phyloP scores from a whole-genome alignment of 2,888 invertebrate species.

The Melieria picta region DNA sequence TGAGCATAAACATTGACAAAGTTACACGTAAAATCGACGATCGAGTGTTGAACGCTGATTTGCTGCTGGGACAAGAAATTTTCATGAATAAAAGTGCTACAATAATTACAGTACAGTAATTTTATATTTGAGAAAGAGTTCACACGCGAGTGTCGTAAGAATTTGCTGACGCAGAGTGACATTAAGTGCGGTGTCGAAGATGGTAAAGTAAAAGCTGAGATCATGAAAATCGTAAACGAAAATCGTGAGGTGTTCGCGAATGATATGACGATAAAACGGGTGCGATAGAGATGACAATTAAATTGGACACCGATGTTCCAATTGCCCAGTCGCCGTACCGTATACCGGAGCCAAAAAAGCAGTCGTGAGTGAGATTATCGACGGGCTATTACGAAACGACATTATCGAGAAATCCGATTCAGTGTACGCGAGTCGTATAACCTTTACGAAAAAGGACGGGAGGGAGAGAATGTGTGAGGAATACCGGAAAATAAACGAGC shows the following conservation, averaged over 20 bases:
- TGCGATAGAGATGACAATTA: slow-evolving; percentile 33
- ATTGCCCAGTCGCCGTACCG: slow-evolving; percentile 33
- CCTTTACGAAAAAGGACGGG: slow-evolving; percentile 37
- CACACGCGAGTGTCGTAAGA: background rate
- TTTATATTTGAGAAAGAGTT: background rate
- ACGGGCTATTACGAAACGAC: slow-evolving; percentile 35
- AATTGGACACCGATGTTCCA: slow-evolving; percentile 24
- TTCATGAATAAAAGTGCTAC: background rate
- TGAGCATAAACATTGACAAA: too few species aligned
- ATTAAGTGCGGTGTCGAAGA: background rate
- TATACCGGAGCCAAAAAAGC: slow-evolving; percentile 36
- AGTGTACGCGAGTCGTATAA: slow-evolving; percentile 39
- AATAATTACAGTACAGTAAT: background rate
- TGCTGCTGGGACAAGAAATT: slow-evolving; percentile 22
- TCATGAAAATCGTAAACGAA: slow-evolving; percentile 20
- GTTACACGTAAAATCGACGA: slow-evolving; percentile 14
- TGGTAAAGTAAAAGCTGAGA: background rate
- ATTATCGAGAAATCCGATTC: slow-evolving; percentile 39
- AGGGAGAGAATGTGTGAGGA: slow-evolving; percentile 32
- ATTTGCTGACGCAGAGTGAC: background rate
- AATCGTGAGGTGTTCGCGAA: slow-evolving; percentile 26
- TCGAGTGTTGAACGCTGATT: slow-evolving; percentile 3
- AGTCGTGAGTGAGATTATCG: slow-evolving; percentile 25
- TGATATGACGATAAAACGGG: slow-evolving; percentile 29
- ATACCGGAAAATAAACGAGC: slow-evolving; percentile 32